phyloP scores from a whole-genome alignment of 1,140 invertebrate species.

The Delia radicum region DNA sequence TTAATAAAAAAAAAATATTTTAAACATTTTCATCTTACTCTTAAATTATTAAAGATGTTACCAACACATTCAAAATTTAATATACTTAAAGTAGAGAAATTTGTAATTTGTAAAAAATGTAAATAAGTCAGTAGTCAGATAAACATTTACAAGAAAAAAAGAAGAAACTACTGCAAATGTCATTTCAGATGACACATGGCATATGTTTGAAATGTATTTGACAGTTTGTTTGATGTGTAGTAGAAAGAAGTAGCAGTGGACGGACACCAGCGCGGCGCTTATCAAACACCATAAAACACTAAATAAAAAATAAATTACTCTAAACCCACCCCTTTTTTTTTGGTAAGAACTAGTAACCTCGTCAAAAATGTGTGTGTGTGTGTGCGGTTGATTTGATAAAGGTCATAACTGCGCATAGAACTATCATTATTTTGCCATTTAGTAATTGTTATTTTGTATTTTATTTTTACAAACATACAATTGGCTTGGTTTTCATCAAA shows the following conservation, averaged over 20 bases:
- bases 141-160: too few species aligned
- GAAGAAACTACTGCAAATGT: conserved; percentile 17
- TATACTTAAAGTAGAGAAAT: too few species aligned
- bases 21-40: too few species aligned
- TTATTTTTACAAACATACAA: conserved; percentile 17
- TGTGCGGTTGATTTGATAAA: not conserved
- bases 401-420: not conserved
- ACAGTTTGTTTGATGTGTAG: conserved; percentile 1
- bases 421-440: conserved; percentile 12
- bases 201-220: conserved; percentile 22
- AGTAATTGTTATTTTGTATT: conserved; percentile 7
- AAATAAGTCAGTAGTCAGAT: not conserved
- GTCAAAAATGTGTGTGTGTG: not conserved
- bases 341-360: not conserved
- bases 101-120: too few species aligned
- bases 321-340: conserved; percentile 6
- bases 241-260: not conserved
- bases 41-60: too few species aligned
- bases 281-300: not conserved
- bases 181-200: conserved; percentile 8
- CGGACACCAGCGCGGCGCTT: not conserved
- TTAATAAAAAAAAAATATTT: too few species aligned
- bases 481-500: conserved; percentile 10
- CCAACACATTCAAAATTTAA: too few species aligned
- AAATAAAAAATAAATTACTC: not conserved